These are phyloP conservation scores for Thunnus maccoyii DNA, from an alignment of 2,113 vertebrate genomes.

Conservation along the genomic window DNA sequence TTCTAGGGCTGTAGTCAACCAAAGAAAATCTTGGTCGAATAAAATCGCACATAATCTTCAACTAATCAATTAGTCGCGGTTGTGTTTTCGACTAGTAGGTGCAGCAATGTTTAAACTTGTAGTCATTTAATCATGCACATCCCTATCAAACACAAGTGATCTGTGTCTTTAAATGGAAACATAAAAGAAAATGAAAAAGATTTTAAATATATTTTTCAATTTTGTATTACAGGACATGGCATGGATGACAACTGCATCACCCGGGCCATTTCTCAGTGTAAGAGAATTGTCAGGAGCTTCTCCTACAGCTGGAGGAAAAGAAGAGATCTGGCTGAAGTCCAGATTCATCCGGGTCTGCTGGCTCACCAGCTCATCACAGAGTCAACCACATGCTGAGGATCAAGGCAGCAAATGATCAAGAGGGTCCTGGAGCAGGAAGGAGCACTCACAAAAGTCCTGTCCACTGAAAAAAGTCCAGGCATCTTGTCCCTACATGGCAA, in stretches of 20 bases:
- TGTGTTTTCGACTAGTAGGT: too few relatives aligned
- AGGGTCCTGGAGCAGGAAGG: slow-evolving; percentile 26
- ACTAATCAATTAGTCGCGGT: too few relatives aligned
- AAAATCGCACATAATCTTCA: too few relatives aligned
- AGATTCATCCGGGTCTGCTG: slow-evolving; percentile 5
- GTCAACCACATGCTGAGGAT: slow-evolving; percentile 11
- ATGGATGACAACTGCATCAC: neutral
- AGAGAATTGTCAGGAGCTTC: slow-evolving; percentile 17
- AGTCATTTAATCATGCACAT: too few relatives aligned
- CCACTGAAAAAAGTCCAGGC: neutral
- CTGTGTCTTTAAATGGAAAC: too few relatives aligned
- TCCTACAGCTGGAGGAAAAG: slow-evolving; percentile 33
- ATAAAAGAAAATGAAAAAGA: too few relatives aligned
- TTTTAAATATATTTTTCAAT: too few relatives aligned
- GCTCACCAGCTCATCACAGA: slow-evolving; percentile 16
- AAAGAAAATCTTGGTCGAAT: too few relatives aligned
- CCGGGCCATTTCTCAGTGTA: slow-evolving; percentile 3
- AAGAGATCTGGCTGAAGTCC: slow-evolving; percentile 9
- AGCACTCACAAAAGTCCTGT: neutral
- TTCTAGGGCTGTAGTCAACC: too few relatives aligned
- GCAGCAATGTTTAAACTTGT: too few relatives aligned
- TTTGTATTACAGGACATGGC: neutral
- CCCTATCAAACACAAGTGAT: too few relatives aligned
- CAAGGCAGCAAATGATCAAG: neutral
- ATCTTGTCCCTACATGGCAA: slow-evolving; percentile 4